phyloP scores from a whole-genome alignment of 1,140 invertebrate species.

The Archegozetes longisetosus region DNA sequence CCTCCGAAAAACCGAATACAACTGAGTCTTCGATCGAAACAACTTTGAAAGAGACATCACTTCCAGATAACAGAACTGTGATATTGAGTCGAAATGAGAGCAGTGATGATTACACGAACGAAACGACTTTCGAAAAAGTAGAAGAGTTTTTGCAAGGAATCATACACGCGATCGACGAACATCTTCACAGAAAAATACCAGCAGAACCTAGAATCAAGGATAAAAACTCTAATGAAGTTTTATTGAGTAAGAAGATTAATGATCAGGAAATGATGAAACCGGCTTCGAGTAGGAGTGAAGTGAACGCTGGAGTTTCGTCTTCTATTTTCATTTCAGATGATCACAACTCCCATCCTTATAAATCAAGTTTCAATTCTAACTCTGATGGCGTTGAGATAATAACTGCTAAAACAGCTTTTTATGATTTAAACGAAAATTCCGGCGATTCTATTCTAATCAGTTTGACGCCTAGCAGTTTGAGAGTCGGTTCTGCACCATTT shows the following conservation, averaged over 20 bases:
- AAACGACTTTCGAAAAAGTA: neutral
- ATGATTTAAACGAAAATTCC: neutral
- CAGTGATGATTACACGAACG: neutral
- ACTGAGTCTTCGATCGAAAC: too few relatives aligned
- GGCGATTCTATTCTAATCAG: neutral
- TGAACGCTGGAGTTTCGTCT: neutral
- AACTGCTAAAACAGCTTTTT: neutral
- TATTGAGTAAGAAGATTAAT: neutral
- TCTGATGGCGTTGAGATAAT: neutral
- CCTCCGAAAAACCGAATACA: too few relatives aligned
- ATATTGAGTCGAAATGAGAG: neutral
- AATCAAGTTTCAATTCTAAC: neutral
- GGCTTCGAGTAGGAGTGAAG: neutral
- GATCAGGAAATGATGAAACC: neutral
- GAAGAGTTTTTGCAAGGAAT: neutral
- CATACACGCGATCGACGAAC: neutral
- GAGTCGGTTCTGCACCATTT: neutral
- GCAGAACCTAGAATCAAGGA: neutral
- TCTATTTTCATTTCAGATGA: neutral
- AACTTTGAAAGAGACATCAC: too few relatives aligned
- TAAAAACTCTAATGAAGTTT: neutral
- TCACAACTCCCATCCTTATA: neutral
- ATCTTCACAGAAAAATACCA: neutral
- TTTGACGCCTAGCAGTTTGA: neutral
- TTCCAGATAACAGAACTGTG: too few relatives aligned